Evolutionary conservation across 1,140 invertebrate species (phyloP).

Genomic region (Bactericera cockerelli): DNA sequence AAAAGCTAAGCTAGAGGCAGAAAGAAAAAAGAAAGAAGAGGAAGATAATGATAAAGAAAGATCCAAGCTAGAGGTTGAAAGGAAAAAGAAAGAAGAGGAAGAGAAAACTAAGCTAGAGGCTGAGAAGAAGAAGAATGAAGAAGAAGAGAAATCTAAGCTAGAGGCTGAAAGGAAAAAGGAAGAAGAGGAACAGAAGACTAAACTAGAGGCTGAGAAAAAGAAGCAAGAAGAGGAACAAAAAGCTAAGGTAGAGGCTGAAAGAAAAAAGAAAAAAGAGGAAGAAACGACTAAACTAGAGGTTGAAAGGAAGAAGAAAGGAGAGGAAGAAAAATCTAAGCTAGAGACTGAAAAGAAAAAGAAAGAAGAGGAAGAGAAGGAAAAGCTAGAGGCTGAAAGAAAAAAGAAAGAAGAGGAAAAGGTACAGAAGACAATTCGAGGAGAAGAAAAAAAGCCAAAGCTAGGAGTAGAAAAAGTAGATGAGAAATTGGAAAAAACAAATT

Average conservation of each 20-base stretch:
- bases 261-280: conserved; percentile 17
- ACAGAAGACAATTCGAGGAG: no score
- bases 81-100: no score
- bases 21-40: conserved; percentile 12
- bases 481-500: no score
- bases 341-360: conserved; percentile 13
- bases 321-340: conserved; percentile 16
- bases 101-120: not conserved
- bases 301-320: conserved; percentile 14
- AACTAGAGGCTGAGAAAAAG: conserved; percentile 17
- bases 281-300: conserved; percentile 8
- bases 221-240: conserved; percentile 15
- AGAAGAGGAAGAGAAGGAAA: not conserved
- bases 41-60: not conserved
- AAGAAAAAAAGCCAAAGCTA: no score
- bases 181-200: conserved; percentile 6
- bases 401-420: no score
- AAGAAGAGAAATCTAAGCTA: conserved; percentile 4
- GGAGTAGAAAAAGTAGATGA: no score
- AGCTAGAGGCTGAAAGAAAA: no score
- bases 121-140: conserved; percentile 7
- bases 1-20: conserved; percentile 12
- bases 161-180: not conserved
- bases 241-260: conserved; percentile 12
- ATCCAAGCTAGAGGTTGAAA: no score